Conservation (phyloP, 2,113 vertebrate species). For the Datnioides undecimradiatus region DNA sequence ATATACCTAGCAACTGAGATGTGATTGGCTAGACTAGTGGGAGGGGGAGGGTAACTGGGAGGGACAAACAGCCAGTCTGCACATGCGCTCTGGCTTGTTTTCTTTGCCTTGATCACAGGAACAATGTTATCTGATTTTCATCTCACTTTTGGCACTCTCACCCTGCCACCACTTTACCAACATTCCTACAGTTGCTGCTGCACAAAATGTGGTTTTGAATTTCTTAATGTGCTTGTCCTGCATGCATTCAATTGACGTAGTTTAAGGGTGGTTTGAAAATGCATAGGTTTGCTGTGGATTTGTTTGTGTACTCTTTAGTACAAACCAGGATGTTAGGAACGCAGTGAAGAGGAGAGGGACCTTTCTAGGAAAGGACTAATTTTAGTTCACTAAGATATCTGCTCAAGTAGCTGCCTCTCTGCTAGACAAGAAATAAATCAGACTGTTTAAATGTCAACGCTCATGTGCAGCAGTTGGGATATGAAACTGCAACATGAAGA, state of each 20-base stretch:
- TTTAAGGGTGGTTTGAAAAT: background rate
- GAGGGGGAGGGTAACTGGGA: constrained; percentile 64
- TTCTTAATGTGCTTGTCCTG: background rate
- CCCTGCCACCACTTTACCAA: constrained; percentile 6
- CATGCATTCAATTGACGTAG: background rate
- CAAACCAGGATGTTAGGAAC: background rate
- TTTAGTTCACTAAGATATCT: constrained; percentile 47
- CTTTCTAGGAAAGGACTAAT: constrained; percentile 45
- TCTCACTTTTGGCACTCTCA: constrained; percentile 30
- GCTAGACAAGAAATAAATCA: constrained; percentile 1
- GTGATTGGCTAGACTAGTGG: constrained; percentile 77
- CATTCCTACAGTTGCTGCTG: constrained; percentile 49
- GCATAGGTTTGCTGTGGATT: background rate
- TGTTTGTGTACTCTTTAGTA: background rate
- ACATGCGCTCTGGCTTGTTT: constrained; percentile 77
- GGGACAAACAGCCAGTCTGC: constrained; percentile 45
- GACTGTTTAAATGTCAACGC: background rate
- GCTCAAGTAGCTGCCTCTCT: constrained; percentile 17
- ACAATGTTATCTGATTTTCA: constrained; percentile 75
- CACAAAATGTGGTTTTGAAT: background rate
- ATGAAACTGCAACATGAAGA: background rate
- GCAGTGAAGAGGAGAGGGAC: background rate
- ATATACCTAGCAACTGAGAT: constrained; percentile 83
- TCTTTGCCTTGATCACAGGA: constrained; percentile 65
- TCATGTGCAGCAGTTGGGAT: background rate